phyloP scores from a whole-genome alignment of 2,888 invertebrate genomes.

The Sinhomidia bicolor region DNA sequence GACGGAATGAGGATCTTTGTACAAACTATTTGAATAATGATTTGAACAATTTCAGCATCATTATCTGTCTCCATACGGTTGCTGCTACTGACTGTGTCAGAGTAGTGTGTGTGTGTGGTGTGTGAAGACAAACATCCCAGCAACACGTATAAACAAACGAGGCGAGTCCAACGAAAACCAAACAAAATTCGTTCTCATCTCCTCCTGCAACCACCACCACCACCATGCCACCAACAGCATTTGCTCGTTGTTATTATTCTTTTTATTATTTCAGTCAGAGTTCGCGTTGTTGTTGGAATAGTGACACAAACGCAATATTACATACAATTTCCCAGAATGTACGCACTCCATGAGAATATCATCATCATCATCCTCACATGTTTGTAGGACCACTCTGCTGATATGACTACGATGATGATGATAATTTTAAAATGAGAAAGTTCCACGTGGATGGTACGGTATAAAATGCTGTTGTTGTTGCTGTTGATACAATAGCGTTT shows the following conservation, averaged over 20 bases:
- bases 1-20: slow-evolving; percentile 48
- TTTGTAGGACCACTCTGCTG: slow-evolving; percentile 25
- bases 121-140: slow-evolving; percentile 5
- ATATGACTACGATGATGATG: background rate
- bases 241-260: background rate
- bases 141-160: slow-evolving; percentile 2
- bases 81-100: background rate
- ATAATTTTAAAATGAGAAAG: slow-evolving; percentile 25
- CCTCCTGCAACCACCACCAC: background rate
- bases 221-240: background rate
- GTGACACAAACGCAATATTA: background rate
- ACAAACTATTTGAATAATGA: slow-evolving; percentile 70
- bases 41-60: slow-evolving; percentile 64
- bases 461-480: background rate
- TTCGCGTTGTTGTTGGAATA: background rate
- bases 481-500: background rate
- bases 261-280: background rate
- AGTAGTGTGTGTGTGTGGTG: background rate
- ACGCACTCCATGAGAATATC: background rate
- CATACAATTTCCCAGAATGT: background rate
- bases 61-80: slow-evolving; percentile 57
- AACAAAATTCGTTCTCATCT: slow-evolving; percentile 42
- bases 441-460: slow-evolving; percentile 56
- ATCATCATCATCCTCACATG: no score
- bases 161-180: slow-evolving; percentile 32